Base-by-base conservation (phyloP, 2,113 vertebrate species). In the Phalacrocorax carbo region DNA sequence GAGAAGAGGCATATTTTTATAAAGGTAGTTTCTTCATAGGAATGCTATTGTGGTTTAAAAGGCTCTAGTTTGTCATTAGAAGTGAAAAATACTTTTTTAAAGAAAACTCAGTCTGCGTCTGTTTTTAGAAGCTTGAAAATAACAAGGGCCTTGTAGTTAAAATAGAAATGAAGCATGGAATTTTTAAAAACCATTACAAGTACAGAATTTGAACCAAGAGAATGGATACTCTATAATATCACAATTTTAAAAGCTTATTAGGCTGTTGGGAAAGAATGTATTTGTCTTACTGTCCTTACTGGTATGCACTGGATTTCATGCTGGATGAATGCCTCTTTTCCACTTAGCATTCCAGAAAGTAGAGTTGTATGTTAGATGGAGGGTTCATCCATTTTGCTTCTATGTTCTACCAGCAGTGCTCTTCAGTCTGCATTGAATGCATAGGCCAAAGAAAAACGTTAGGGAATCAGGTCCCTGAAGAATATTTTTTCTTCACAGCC, bases 231-330 rank as follows among this genome's bases (percentile, higher is more conserved):
- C 21, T 71, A 2, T 18, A 55, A 58, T 42, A 30, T 40, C 66
- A 68, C 32, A 57, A 76, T 72, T 87, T 87, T 2, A 57, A 84
- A n/a, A n/a, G 76, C 36, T 65, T 60, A 19, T 2, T 66, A 65
- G 60, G 58, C 66, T 91, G 23, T 48, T 80, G 82, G 48, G 40
- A 70, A 96, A 49, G 23, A 86, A 79, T 71, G 36, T 91, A 91
- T 95, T 97, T 89, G 84, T 83, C 44, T 94, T 82, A 46, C 61
- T 92, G 38, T 90, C 52, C 95, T 97, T 95, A 97, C 96, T 92
- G 61, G 52, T 62, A 42, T 61, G 89, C 82, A 38, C 80, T 92
- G 96, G 87, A 65, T 82, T 93, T 93, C 87, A 62, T 77, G 62
- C 64, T 90, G 72, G 83, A 95, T 86, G 52, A 66, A 49, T 75